Evolutionary conservation across 2,113 vertebrate species (phyloP), one percentile per base, ranked within the genome.

Genomic region (Paratilapia polleni): DNA sequence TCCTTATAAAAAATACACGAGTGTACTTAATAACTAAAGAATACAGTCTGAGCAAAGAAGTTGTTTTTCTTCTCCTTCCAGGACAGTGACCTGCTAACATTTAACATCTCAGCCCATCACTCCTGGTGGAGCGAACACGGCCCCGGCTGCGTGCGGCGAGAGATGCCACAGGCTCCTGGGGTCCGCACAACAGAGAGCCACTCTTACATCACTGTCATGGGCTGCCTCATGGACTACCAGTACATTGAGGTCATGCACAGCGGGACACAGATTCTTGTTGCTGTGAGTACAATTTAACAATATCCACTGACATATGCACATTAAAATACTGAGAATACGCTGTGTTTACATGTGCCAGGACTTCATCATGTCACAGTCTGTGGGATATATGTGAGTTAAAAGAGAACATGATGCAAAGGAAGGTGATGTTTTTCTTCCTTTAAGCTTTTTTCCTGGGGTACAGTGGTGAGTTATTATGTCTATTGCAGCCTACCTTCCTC

Each of bases 71-170:
- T 63, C 68, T 64, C 80, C 56, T 92, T 90, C 26, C 56, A 98
- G 97, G 97, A 98, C 89, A 97, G 97, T 0, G 95, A 97, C 76
- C 96, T 98, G 57, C 89, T 98, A 92, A 98, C 97, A 0, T 98
- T 98, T 91, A 97, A 96, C 92, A 97, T 98, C 92, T 98, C 97
- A 34, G 91, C 91, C 56, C 97, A 98, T 82, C 96, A 95, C 7
- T 97, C 98, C 0, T 98, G 98, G 97, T 98, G 97, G 97, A 96
- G 94, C 31, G 97, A 98, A 26, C 97, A 97, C 0, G 96, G 97
- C 1, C 97, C 95, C 0, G 97, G 97, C 68, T 98, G 97, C 52
- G 94, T 97, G 14, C 94, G 93, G 56, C 93, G 95, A 86, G 97
- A 97, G 91, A 95, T 96, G 38, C 93, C 93, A 0, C 85, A 92